Evolutionary conservation across 2,797 vertebrate species (phyloP), one percentile per base, ranked within the genome.

Genomic region (Syngnathus acus): DNA sequence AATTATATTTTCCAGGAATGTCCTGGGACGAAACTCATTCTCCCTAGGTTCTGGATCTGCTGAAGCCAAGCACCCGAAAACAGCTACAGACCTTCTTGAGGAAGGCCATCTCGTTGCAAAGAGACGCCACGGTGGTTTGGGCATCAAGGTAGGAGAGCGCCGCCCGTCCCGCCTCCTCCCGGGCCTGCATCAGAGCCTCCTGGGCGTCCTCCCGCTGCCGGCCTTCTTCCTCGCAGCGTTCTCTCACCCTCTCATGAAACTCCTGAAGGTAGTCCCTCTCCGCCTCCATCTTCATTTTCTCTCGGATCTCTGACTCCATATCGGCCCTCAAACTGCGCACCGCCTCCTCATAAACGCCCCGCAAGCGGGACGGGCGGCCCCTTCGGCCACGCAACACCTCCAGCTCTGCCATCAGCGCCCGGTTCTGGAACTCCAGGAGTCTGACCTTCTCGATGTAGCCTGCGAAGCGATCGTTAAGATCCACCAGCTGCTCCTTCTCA

Each of bases 391-490:
- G 84, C 65, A 93, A 81, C 9, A 82, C 90, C 62, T 91, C 92
- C 79, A 93, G 80, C 83, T 93, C 92, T 2, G 81, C 72, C 65
- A 88, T 82, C 72, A 94, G 88, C 21, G 87, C 86, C 65, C 87
- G 81, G 87, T 93, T 92, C 80, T 91, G 92, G 79, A 88, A 88
- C 89, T 94, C 93, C 72, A 94, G 87, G 60, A 82, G 79, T 59
- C 87, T 91, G 60, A 94, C 93, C 79, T 92, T 92, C 77, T 94
- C 92, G 3, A 92, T 90, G 87, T 93, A 93, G 68, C 86, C 90
- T 73, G 90, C 92, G 7, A 93, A 93, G 83, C 92, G 92, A 82
- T 93, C 91, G 13, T 93, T 93, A 54, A 94, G 90, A 63, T 81
- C 92, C 78, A 89, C 90, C 4, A 93, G 87, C 85, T 94, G 91